Evolutionary conservation across 2,888 invertebrate genomes (phyloP).

Genomic region (Xanthia togata): DNA sequence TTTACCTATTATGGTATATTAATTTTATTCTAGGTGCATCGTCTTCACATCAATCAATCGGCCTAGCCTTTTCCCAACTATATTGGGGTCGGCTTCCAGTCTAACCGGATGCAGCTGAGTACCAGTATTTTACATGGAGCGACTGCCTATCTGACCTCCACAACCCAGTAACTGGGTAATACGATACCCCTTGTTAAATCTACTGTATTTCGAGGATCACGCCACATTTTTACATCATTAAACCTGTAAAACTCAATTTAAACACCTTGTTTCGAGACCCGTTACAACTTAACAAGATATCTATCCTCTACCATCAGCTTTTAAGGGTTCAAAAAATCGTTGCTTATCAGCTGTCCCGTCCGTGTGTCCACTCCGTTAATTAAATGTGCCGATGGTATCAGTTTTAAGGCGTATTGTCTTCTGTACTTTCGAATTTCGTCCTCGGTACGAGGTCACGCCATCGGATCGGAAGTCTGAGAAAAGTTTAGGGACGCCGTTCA

Average conservation of each 20-base stretch:
- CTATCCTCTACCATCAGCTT: constrained; percentile 2
- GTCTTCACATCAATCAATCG: too few species aligned
- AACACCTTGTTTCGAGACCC: constrained; percentile 1
- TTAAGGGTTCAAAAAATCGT: constrained; percentile 38
- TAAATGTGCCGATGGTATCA: constrained; percentile 77
- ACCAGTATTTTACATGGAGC: too few species aligned
- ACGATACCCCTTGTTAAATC: too few species aligned
- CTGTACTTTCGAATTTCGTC: constrained; percentile 79
- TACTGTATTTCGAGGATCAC: background rate
- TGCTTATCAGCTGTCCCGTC: constrained; percentile 56
- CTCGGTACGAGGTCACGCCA: constrained; percentile 74
- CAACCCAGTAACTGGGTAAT: too few species aligned
- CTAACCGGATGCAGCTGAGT: too few species aligned
- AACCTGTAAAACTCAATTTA: constrained; percentile 4
- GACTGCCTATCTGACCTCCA: too few species aligned
- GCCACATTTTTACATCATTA: constrained; percentile 31
- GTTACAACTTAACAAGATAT: constrained; percentile 25
- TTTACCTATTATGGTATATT: too few species aligned
- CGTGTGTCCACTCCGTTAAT: constrained; percentile 72
- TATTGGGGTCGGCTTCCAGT: too few species aligned
- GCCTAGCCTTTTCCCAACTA: too few species aligned
- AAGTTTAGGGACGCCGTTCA: constrained; percentile 64
- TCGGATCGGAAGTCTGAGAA: constrained; percentile 70
- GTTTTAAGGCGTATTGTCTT: constrained; percentile 74
- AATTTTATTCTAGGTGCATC: too few species aligned